Conservation (phyloP, 2,888 invertebrate genomes). For the Scaptomyza tumidula region DNA sequence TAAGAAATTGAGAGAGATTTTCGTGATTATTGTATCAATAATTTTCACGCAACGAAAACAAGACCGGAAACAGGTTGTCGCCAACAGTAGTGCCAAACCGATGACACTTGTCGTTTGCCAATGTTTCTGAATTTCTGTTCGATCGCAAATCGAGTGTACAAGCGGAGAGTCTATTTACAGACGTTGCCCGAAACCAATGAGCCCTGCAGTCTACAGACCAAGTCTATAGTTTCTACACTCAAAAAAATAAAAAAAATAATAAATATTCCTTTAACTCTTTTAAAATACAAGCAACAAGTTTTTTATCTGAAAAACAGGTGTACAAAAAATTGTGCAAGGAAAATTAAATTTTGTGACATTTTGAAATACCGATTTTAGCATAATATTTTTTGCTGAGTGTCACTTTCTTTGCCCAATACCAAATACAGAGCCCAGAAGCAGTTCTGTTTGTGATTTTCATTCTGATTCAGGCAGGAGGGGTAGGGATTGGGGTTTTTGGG, state of each 20-base stretch:
- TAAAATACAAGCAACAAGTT: too few relatives aligned
- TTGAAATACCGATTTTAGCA: too few relatives aligned
- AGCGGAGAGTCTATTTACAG: conserved; percentile 61
- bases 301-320: too few relatives aligned
- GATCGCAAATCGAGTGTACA: conserved; percentile 49
- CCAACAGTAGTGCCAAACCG: conserved; percentile 34
- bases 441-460: conserved; percentile 23
- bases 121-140: conserved; percentile 36
- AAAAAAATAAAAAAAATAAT: too few relatives aligned
- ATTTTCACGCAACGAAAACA: conserved; percentile 42
- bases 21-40: conserved; percentile 13
- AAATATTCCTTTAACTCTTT: too few relatives aligned
- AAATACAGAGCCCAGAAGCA: conserved; percentile 18
- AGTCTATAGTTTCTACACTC: background rate
- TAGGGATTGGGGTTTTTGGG: background rate
- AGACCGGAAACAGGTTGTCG: conserved; percentile 40
- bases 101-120: conserved; percentile 57
- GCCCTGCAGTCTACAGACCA: conserved; percentile 57
- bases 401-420: background rate
- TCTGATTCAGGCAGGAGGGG: conserved; percentile 1
- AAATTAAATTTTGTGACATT: too few relatives aligned
- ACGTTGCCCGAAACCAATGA: conserved; percentile 64
- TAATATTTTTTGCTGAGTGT: conserved; percentile 1
- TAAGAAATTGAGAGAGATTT: background rate
- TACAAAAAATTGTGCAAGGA: too few relatives aligned